A percentile compares a stretch with the other conserved stretches of the same genome.
These are phyloP conservation scores for Lethrus apterus DNA, from an alignment of 1,140 invertebrate species.

Conservation along the genomic window DNA sequence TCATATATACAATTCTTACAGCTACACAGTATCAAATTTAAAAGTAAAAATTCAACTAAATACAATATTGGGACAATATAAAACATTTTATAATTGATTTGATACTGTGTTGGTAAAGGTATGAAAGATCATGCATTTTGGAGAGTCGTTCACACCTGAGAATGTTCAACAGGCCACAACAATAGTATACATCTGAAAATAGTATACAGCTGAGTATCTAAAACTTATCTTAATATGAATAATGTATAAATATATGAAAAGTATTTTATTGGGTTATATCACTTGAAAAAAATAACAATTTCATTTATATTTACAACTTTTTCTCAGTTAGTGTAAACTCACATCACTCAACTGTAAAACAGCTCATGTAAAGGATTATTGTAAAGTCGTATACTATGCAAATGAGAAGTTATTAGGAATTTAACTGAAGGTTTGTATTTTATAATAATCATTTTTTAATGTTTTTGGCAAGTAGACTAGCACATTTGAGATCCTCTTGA, in stretches of 20 bases:
- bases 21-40: no score
- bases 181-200: no score
- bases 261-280: neutral
- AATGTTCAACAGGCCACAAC: slow-evolving; percentile 24
- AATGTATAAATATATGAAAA: neutral
- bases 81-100: neutral
- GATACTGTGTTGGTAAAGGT: neutral
- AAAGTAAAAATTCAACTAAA: no score
- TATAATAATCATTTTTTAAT: slow-evolving; percentile 9
- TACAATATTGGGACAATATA: slow-evolving; percentile 11
- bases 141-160: slow-evolving; percentile 24
- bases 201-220: slow-evolving; percentile 17
- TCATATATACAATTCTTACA: no score
- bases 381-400: slow-evolving; percentile 14
- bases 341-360: no score
- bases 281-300: neutral
- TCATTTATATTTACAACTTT: slow-evolving; percentile 3
- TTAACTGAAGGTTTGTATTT: neutral
- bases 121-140: no score
- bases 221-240: neutral
- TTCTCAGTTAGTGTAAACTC: slow-evolving; percentile 6
- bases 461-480: slow-evolving; percentile 14
- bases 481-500: slow-evolving; percentile 11
- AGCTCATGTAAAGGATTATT: no score
- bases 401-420: slow-evolving; percentile 8